phyloP scores from a whole-genome alignment of 2,113 vertebrate genomes.

The Pituophis catenifer region DNA sequence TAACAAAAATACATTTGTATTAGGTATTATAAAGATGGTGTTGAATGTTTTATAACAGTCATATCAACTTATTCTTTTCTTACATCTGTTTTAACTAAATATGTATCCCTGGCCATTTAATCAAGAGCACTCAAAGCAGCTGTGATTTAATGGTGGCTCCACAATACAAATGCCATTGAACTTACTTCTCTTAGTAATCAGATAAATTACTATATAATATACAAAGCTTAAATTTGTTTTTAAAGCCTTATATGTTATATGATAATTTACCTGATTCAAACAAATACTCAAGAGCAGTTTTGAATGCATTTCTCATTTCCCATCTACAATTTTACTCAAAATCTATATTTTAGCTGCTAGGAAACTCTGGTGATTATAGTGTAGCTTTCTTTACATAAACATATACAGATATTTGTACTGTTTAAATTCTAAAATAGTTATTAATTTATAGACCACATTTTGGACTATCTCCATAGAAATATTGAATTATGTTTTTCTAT shows the following conservation, averaged over 20 bases:
- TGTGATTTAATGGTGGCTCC: neutral
- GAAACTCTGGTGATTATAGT: neutral
- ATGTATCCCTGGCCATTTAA: neutral
- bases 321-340: neutral
- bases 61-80: neutral
- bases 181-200: neutral
- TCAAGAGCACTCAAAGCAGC: conserved; percentile 22
- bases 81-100: neutral
- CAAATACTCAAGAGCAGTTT: neutral
- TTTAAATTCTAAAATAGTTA: neutral
- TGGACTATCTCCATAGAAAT: neutral
- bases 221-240: neutral
- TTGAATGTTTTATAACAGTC: neutral
- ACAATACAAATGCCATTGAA: neutral
- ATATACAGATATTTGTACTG: neutral
- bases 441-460: neutral
- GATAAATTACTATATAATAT: neutral
- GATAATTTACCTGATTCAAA: neutral
- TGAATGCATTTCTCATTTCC: neutral
- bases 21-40: conserved; percentile 17
- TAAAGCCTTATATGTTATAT: neutral
- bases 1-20: conserved; percentile 9
- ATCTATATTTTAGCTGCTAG: neutral
- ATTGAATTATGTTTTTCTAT: neutral
- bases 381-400: neutral